Percentiles rank a stretch among this genome's conserved stretches.
These are phyloP conservation scores for Caenorhabditis sulstoni DNA, from an alignment of 2,888 invertebrate species.

Conservation along the genomic window DNA sequence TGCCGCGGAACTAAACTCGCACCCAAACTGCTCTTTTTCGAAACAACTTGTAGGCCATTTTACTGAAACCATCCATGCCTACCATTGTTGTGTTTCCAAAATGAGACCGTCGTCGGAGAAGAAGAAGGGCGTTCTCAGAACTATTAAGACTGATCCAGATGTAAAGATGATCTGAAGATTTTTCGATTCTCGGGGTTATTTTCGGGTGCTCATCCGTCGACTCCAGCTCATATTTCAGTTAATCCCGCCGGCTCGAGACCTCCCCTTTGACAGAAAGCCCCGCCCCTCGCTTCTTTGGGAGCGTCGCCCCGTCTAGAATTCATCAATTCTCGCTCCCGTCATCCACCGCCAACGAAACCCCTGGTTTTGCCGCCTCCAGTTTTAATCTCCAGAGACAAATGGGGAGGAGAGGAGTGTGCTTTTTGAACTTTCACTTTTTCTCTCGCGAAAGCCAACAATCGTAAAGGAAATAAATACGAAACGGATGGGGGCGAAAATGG, in stretches of 20 bases:
- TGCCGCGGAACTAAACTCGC: too few relatives aligned
- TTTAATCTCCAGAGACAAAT: constrained; percentile 15
- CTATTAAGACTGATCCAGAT: too few relatives aligned
- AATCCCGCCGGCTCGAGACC: background rate
- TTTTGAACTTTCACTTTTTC: constrained; percentile 3
- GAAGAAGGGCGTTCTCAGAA: too few relatives aligned
- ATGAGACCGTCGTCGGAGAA: too few relatives aligned
- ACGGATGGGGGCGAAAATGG: background rate
- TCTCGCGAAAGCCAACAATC: constrained; percentile 1
- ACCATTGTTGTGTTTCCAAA: too few relatives aligned
- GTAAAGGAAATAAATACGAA: constrained; percentile 6
- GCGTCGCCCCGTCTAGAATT: constrained; percentile 4
- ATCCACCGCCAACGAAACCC: background rate
- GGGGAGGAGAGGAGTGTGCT: background rate
- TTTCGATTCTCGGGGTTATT: background rate
- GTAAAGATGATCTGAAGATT: constrained; percentile 2
- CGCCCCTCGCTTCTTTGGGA: background rate
- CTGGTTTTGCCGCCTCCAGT: constrained; percentile 1
- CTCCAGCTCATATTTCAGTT: constrained; percentile 8
- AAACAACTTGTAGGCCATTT: too few relatives aligned
- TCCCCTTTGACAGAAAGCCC: too few relatives aligned
- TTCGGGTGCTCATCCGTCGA: background rate
- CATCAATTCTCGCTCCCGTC: constrained; percentile 4
- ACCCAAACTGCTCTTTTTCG: too few relatives aligned
- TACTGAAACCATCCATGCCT: too few relatives aligned